Conservation (phyloP, 2,113 vertebrate genomes). For the Acrocephalus kingi region DNA sequence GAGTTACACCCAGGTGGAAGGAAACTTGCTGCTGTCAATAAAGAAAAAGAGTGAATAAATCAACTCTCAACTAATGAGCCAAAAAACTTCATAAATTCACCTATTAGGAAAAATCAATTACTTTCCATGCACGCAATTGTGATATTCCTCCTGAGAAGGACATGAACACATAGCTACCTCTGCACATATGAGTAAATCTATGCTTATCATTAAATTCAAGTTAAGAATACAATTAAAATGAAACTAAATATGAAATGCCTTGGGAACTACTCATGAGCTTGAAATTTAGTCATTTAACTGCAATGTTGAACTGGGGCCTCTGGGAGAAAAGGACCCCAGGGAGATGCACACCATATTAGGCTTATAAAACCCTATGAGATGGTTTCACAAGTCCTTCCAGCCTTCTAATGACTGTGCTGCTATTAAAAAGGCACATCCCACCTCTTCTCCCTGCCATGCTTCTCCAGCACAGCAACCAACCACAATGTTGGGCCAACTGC, state of each 20-base stretch:
- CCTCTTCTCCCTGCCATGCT: neutral
- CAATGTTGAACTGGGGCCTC: neutral
- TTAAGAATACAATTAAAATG: slow-evolving; percentile 17
- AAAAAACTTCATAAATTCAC: slow-evolving; percentile 20
- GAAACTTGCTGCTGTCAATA: slow-evolving; percentile 15
- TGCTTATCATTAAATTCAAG: slow-evolving; percentile 20
- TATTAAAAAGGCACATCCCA: neutral
- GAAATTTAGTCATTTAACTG: slow-evolving; percentile 1
- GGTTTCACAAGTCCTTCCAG: neutral
- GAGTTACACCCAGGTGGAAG: neutral
- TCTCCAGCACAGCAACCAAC: neutral
- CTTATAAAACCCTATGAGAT: neutral
- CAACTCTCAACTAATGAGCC: neutral
- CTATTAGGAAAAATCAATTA: slow-evolving; percentile 16
- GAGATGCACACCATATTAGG: neutral
- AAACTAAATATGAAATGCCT: slow-evolving; percentile 12
- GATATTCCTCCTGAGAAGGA: slow-evolving; percentile 29
- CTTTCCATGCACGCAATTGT: neutral
- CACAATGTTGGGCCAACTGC: neutral
- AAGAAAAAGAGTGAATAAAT: slow-evolving; percentile 35
- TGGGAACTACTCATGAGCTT: neutral
- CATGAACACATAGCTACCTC: neutral
- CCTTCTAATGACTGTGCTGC: neutral
- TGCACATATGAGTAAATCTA: neutral
- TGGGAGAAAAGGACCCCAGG: neutral